These are phyloP conservation scores for Cyclophora albipunctata DNA, from an alignment of 2,888 invertebrate genomes.

Conservation along the genomic window DNA sequence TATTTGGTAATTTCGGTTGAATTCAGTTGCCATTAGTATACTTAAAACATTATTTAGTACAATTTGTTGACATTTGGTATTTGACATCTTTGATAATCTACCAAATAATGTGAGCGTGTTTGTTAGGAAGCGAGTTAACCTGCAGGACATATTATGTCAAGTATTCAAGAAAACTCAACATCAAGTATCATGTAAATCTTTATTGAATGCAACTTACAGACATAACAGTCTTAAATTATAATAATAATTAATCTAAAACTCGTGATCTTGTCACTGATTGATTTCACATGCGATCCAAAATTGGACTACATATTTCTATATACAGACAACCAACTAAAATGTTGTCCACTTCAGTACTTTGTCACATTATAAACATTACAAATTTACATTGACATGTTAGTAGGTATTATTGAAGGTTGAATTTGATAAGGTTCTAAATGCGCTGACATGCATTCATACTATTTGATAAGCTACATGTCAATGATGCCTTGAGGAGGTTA, in stretches of 20 bases:
- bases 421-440: background rate
- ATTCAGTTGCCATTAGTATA: no score
- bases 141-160: no score
- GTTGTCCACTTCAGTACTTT: background rate
- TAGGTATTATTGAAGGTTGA: no score
- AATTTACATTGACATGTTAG: background rate
- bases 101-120: no score
- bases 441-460: background rate
- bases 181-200: constrained; percentile 21
- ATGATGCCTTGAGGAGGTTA: no score
- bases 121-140: no score
- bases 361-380: background rate
- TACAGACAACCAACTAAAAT: background rate
- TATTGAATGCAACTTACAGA: constrained; percentile 19
- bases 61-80: no score
- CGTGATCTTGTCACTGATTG: background rate
- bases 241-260: constrained; percentile 10
- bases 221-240: constrained; percentile 45
- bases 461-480: background rate
- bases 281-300: background rate
- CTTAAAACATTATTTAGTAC: no score
- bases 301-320: background rate
- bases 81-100: no score
- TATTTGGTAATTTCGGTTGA: no score
- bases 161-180: constrained; percentile 5